Conservation (phyloP, 2,888 invertebrate species). For the Polyploca ridens region DNA sequence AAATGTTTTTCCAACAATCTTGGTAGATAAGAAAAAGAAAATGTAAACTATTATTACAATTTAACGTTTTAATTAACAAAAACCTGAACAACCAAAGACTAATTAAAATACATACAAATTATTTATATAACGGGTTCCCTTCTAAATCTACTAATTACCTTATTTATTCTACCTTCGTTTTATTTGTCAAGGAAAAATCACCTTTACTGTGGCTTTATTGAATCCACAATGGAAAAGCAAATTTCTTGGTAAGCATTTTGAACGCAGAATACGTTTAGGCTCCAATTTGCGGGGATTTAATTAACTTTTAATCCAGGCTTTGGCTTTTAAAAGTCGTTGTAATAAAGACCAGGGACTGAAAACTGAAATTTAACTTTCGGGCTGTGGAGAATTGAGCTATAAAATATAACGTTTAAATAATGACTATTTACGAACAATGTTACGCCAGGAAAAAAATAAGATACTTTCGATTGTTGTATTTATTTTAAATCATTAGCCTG, state of each 20-base stretch:
- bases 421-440: no score
- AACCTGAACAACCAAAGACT: not conserved
- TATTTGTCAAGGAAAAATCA: not conserved
- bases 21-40: not conserved
- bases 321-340: constrained; percentile 14
- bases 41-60: not conserved
- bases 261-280: not conserved
- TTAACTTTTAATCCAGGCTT: constrained; percentile 36
- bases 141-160: not conserved
- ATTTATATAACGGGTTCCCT: constrained; percentile 2
- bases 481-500: no score
- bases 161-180: constrained; percentile 2
- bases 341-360: not conserved
- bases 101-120: constrained; percentile 7
- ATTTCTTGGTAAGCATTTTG: not conserved
- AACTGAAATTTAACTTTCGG: not conserved
- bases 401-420: no score
- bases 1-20: not conserved
- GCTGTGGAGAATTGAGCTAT: not conserved
- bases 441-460: no score
- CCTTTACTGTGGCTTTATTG: not conserved
- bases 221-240: not conserved
- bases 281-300: constrained; percentile 22
- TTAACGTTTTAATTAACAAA: not conserved
- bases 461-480: no score